Evolutionary conservation across 1,140 invertebrate species (phyloP).

Genomic region (Euura saliciscinereae): DNA sequence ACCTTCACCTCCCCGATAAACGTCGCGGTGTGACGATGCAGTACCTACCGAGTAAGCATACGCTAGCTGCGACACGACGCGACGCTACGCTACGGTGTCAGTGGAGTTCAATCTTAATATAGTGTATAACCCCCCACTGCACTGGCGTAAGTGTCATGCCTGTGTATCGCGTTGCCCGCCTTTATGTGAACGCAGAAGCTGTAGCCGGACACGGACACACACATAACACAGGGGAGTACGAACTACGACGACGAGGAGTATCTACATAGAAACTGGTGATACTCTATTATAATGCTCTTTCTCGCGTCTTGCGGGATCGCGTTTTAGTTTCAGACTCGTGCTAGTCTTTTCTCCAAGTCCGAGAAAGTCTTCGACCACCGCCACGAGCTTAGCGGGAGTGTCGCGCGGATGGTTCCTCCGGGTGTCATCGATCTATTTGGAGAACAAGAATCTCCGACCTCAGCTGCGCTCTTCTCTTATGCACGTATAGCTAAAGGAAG

Average conservation of each 20-base stretch:
- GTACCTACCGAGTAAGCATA: too few species aligned
- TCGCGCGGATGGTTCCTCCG: conserved; percentile 40
- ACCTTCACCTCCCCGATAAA: too few species aligned
- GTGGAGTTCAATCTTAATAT: conserved; percentile 63
- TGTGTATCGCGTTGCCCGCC: background rate
- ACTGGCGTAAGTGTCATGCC: conserved; percentile 21
- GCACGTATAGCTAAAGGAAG: too few species aligned
- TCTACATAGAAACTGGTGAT: too few species aligned
- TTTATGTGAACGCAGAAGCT: background rate
- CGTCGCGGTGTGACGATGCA: too few species aligned
- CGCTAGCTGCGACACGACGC: background rate
- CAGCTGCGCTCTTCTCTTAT: too few species aligned
- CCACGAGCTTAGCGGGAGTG: background rate
- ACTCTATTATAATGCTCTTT: background rate
- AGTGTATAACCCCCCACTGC: conserved; percentile 58
- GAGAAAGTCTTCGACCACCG: background rate
- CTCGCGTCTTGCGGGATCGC: conserved; percentile 33
- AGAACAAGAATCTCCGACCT: conserved; percentile 30
- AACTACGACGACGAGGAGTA: too few species aligned
- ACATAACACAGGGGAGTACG: background rate
- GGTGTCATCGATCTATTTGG: conserved; percentile 60
- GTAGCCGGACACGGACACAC: background rate
- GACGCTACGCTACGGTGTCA: conserved; percentile 45
- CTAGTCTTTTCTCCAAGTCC: background rate
- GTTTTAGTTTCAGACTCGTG: conserved; percentile 55